These are phyloP conservation scores for Pentamera pediparva DNA, from an alignment of 53 echinoderm and acorn worm genomes.

Conservation along the genomic window DNA sequence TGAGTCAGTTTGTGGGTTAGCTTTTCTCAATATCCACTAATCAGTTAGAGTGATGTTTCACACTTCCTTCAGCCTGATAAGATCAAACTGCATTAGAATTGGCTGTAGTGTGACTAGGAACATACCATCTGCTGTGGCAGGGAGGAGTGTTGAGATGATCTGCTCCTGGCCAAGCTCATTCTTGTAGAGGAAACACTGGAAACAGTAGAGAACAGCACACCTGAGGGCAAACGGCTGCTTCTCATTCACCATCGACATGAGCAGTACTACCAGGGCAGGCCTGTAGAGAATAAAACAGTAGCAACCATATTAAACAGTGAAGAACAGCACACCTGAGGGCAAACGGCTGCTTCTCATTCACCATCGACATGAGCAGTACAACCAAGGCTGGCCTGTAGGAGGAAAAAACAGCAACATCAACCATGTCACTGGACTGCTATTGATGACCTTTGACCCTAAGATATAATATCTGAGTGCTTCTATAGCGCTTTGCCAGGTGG, in stretches of 20 bases:
- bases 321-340: constrained; percentile 85
- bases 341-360: constrained; percentile 87
- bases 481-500: too few relatives aligned
- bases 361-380: constrained; percentile 93
- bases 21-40: too few relatives aligned
- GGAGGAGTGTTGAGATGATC: constrained; percentile 89
- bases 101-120: too few relatives aligned
- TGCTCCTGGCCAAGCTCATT: constrained; percentile 97
- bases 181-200: constrained; percentile 93
- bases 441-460: too few relatives aligned
- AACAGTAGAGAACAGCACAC: constrained; percentile 98
- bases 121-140: constrained; percentile 97
- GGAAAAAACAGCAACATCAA: neutral
- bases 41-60: too few relatives aligned
- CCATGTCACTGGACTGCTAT: too few relatives aligned
- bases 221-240: constrained; percentile 92
- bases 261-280: constrained; percentile 93
- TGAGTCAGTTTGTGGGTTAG: too few relatives aligned
- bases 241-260: constrained; percentile 99
- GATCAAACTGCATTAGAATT: too few relatives aligned
- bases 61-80: too few relatives aligned
- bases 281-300: constrained; percentile 36
- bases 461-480: too few relatives aligned
- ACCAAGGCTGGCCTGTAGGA: constrained; percentile 71
- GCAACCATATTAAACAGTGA: constrained; percentile 87